Conservation (phyloP, 2,113 vertebrate species). For the Origma solitaria region DNA sequence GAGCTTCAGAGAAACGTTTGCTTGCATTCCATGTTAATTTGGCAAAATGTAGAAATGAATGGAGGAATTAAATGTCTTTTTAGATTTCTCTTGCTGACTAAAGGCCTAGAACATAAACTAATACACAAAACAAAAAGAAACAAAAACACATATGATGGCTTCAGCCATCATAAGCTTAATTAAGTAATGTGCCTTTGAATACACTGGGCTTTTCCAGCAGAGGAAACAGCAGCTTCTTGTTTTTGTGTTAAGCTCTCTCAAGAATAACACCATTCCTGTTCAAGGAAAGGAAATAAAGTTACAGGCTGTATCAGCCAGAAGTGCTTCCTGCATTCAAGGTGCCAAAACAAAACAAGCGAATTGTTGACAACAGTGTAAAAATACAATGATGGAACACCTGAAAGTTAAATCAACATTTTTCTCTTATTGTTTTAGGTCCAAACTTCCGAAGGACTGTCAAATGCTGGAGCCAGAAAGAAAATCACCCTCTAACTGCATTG, state of each 20-base stretch:
- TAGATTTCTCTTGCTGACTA: background rate
- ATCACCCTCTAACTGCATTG: background rate
- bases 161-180: background rate
- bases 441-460: background rate
- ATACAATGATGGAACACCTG: constrained; percentile 8
- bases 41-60: background rate
- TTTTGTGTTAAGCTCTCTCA: background rate
- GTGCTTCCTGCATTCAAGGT: background rate
- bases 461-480: constrained; percentile 38
- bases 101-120: background rate
- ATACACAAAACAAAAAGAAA: background rate
- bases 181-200: background rate
- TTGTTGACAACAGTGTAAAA: background rate
- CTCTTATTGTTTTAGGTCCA: background rate
- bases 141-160: background rate
- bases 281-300: constrained; percentile 33
- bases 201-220: background rate
- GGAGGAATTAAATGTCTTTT: background rate
- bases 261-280: background rate
- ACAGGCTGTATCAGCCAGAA: background rate
- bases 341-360: constrained; percentile 24
- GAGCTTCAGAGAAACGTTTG: background rate
- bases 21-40: background rate
- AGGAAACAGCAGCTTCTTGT: constrained; percentile 18
- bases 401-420: background rate